A percentile compares a stretch with the other conserved stretches of the same genome.
Evolutionary conservation across 1,140 invertebrate genomes (phyloP).

Genomic region (Spodoptera frugiperda): DNA sequence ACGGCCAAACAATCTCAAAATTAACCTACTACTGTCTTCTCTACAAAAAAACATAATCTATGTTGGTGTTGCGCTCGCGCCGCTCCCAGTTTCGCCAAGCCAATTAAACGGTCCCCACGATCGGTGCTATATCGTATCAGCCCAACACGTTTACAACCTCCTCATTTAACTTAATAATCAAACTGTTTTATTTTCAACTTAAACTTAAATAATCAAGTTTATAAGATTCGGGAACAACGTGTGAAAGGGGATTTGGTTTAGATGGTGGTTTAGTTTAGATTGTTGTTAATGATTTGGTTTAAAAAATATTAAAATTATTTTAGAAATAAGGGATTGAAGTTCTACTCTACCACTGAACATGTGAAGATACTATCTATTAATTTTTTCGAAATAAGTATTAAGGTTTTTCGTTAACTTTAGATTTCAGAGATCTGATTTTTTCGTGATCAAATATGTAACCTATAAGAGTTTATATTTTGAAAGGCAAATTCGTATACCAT

Average conservation of each 20-base stretch:
- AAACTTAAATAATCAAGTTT: background rate
- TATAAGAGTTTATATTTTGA: too few species aligned
- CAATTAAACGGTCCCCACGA: constrained; percentile 65
- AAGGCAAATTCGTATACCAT: too few species aligned
- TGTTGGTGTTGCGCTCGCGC: constrained; percentile 35
- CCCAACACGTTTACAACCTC: constrained; percentile 5
- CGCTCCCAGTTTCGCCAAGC: constrained; percentile 64
- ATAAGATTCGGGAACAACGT: background rate
- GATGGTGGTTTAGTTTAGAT: background rate
- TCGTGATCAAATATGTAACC: too few species aligned
- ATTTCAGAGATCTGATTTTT: too few species aligned
- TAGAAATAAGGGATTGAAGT: too few species aligned
- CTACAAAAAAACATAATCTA: constrained; percentile 52
- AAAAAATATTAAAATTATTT: background rate
- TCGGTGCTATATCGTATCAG: constrained; percentile 69
- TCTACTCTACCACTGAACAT: too few species aligned
- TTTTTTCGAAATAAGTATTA: too few species aligned
- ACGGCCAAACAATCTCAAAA: too few species aligned
- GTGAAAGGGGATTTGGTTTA: background rate
- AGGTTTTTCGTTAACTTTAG: too few species aligned
- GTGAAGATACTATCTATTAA: too few species aligned
- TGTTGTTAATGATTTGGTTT: background rate
- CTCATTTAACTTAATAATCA: constrained; percentile 45
- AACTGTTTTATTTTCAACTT: background rate
- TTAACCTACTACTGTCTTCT: background rate